A percentile compares a stretch with the other conserved stretches of the same genome.
Conservation (phyloP, 2,888 invertebrate species). For the Tanaodytes sp. region DNA sequence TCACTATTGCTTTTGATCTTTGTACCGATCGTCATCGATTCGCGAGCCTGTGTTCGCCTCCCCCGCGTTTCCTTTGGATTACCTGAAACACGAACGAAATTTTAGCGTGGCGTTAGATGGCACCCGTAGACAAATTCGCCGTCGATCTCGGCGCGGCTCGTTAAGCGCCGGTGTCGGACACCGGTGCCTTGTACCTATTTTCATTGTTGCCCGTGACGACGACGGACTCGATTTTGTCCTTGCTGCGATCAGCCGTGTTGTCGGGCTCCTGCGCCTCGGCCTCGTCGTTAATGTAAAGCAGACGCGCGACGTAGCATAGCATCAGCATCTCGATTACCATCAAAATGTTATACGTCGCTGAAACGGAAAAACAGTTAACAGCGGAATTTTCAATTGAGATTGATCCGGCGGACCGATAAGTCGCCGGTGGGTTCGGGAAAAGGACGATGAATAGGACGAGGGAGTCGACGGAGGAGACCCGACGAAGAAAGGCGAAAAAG, state of each 20-base stretch:
- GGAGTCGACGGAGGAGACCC: too few relatives aligned
- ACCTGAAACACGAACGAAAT: slow-evolving; percentile 21
- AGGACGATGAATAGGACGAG: too few relatives aligned
- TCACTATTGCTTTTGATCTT: too few relatives aligned
- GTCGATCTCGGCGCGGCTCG: slow-evolving; percentile 17
- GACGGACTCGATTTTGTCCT: slow-evolving; percentile 59
- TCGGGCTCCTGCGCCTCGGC: slow-evolving; percentile 38
- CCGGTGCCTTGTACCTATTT: slow-evolving; percentile 43
- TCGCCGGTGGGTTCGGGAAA: too few relatives aligned
- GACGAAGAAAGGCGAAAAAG: too few relatives aligned
- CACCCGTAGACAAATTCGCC: slow-evolving; percentile 15
- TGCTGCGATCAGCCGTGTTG: slow-evolving; percentile 58
- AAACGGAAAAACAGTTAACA: slow-evolving; percentile 61
- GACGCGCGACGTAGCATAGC: slow-evolving; percentile 78
- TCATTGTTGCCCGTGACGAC: slow-evolving; percentile 61
- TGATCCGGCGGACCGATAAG: slow-evolving; percentile 37
- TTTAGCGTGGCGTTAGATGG: too few relatives aligned
- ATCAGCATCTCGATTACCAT: slow-evolving; percentile 82
- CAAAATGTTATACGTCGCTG: slow-evolving; percentile 81
- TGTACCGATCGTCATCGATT: too few relatives aligned
- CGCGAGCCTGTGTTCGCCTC: background rate
- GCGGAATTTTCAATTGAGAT: slow-evolving; percentile 45
- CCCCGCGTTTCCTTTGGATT: slow-evolving; percentile 14
- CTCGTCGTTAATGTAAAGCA: slow-evolving; percentile 75
- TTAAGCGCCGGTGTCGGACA: slow-evolving; percentile 18